Evolutionary conservation across 1,140 invertebrate genomes (phyloP).

Genomic region (Tetranychus cinnabarinus): DNA sequence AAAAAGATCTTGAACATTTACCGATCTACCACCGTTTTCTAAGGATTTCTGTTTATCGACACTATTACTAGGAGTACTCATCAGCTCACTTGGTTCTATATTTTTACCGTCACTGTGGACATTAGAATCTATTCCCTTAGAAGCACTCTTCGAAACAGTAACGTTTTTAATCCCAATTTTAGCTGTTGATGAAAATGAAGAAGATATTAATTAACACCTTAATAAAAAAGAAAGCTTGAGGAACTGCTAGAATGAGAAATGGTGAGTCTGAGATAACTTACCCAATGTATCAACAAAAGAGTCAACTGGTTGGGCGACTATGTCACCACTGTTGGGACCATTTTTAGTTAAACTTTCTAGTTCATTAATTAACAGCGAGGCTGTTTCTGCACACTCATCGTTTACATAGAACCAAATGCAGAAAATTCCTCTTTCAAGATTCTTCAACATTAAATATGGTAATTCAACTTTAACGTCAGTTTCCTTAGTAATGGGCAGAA

Average conservation of each 20-base stretch:
- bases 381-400: neutral
- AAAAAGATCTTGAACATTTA: neutral
- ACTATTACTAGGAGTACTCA: neutral
- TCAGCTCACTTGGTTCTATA: neutral
- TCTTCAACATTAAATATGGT: slow-evolving; percentile 8
- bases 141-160: neutral
- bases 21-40: neutral
- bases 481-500: neutral
- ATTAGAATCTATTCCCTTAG: neutral
- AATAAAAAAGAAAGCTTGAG: too few species aligned
- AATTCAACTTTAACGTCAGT: neutral
- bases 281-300: neutral
- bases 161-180: neutral
- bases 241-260: neutral
- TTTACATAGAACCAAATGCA: slow-evolving; percentile 9
- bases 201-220: too few species aligned
- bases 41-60: neutral
- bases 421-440: slow-evolving; percentile 3
- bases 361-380: neutral
- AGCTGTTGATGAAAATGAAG: neutral
- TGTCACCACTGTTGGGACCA: neutral
- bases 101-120: too few species aligned
- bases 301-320: neutral
- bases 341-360: slow-evolving; percentile 27
- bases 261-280: neutral